Percentiles rank a stretch among this genome's conserved stretches.
Evolutionary conservation across 2,113 vertebrate genomes (phyloP).

Genomic region (Anoplopoma fimbria): DNA sequence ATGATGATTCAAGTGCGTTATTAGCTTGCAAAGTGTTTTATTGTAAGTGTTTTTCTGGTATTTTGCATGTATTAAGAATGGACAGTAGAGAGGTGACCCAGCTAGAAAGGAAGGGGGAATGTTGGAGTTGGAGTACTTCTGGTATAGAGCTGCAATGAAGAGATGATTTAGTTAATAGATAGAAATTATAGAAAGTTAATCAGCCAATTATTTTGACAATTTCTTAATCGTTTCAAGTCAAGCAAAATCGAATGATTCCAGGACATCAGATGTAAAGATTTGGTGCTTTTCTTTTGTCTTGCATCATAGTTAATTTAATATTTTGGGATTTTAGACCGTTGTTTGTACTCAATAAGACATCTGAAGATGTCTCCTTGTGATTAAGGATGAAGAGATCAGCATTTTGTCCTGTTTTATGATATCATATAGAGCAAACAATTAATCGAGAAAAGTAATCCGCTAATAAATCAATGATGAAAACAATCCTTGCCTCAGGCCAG

Average conservation of each 20-base stretch:
- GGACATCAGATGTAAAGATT: too few relatives aligned
- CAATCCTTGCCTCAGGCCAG: background rate
- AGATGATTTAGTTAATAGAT: background rate
- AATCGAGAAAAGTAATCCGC: too few relatives aligned
- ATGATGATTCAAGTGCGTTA: slow-evolving; percentile 1
- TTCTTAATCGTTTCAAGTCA: background rate
- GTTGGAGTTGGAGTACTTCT: background rate
- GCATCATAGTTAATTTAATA: background rate
- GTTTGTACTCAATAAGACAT: background rate
- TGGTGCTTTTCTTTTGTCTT: too few relatives aligned
- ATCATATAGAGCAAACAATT: background rate
- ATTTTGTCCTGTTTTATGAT: background rate
- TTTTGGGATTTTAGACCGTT: background rate
- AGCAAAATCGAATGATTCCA: background rate
- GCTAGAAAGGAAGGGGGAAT: background rate
- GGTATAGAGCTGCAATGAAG: background rate
- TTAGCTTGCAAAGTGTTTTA: background rate
- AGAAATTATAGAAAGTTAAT: background rate
- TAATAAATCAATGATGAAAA: background rate
- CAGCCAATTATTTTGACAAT: background rate
- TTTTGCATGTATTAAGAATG: background rate
- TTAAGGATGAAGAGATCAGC: background rate
- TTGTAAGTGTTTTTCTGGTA: background rate
- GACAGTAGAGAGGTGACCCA: background rate
- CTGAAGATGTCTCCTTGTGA: background rate